A percentile compares a stretch with the other conserved stretches of the same genome.
phyloP scores from a whole-genome alignment of 2,797 vertebrate species.

The Urophycis tenuis region DNA sequence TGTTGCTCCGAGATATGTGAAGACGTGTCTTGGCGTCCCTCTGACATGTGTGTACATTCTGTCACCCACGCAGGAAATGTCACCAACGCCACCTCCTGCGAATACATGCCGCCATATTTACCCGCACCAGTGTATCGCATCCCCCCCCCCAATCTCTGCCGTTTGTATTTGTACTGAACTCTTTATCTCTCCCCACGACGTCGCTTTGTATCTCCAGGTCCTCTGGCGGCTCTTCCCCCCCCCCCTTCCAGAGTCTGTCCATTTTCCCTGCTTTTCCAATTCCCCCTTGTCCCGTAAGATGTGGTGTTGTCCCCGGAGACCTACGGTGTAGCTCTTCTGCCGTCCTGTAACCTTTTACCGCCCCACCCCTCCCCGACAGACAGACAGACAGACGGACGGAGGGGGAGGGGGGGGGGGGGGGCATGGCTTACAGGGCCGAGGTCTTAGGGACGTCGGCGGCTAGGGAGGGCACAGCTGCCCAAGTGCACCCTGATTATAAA shows the following conservation, averaged over 20 bases:
- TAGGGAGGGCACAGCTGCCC: constrained; percentile 64
- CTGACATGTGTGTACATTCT: background rate
- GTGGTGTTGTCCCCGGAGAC: background rate
- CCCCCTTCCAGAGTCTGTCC: background rate
- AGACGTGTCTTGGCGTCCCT: background rate
- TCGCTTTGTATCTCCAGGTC: background rate
- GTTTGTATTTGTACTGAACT: background rate
- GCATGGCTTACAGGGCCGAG: background rate
- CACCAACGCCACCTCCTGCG: background rate
- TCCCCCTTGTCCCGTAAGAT: background rate
- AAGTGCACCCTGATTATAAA: constrained; percentile 66
- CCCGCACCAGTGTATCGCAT: background rate
- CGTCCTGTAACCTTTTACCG: background rate
- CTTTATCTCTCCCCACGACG: too few species aligned
- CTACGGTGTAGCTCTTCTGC: background rate
- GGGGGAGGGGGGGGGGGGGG: constrained; percentile 31
- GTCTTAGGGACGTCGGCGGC: constrained; percentile 22
- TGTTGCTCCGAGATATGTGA: background rate
- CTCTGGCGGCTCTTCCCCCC: background rate
- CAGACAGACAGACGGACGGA: too few species aligned
- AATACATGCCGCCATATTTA: background rate
- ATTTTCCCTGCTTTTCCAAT: background rate
- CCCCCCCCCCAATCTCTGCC: background rate
- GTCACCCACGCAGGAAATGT: background rate
- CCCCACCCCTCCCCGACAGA: background rate